Conservation (phyloP, 2,888 invertebrate species). For the Eretmocerus hayati region DNA sequence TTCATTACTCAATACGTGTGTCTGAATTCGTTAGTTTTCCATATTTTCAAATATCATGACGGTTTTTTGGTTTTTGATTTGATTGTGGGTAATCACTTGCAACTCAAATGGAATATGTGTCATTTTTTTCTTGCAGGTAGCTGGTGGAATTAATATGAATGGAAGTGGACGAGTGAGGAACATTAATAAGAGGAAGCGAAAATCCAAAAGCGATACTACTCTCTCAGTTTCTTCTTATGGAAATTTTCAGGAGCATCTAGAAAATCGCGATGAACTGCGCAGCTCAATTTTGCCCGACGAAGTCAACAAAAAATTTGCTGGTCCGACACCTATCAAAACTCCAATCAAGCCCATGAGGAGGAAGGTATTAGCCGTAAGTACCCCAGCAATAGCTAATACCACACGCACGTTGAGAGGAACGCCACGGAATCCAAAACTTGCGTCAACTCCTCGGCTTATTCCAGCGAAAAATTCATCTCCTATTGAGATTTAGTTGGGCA, state of each 20-base stretch:
- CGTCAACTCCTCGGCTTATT: constrained; percentile 13
- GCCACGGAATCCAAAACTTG: constrained; percentile 12
- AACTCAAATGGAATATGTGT: too few species aligned
- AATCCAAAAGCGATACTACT: constrained; percentile 17
- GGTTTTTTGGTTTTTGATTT: too few species aligned
- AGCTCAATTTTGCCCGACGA: constrained; percentile 50
- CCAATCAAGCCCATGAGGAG: constrained; percentile 37
- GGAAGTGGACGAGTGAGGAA: constrained; percentile 5
- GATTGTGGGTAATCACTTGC: too few species aligned
- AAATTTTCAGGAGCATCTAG: constrained; percentile 50
- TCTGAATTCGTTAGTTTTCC: too few species aligned
- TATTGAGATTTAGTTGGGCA: constrained; percentile 12
- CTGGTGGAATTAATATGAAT: constrained; percentile 7
- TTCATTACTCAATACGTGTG: too few species aligned
- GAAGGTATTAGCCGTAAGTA: constrained; percentile 25
- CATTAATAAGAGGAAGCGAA: constrained; percentile 12
- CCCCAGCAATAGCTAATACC: constrained; percentile 18
- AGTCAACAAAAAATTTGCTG: constrained; percentile 33
- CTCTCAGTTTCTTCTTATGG: constrained; percentile 32
- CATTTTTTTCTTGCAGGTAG: neutral
- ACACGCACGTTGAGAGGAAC: constrained; percentile 14
- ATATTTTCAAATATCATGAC: too few species aligned
- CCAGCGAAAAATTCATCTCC: constrained; percentile 9
- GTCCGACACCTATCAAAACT: constrained; percentile 32
- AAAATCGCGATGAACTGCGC: constrained; percentile 50